Base-by-base conservation (phyloP, 1,140 invertebrate genomes). In the Drosophila lacteicornis region DNA sequence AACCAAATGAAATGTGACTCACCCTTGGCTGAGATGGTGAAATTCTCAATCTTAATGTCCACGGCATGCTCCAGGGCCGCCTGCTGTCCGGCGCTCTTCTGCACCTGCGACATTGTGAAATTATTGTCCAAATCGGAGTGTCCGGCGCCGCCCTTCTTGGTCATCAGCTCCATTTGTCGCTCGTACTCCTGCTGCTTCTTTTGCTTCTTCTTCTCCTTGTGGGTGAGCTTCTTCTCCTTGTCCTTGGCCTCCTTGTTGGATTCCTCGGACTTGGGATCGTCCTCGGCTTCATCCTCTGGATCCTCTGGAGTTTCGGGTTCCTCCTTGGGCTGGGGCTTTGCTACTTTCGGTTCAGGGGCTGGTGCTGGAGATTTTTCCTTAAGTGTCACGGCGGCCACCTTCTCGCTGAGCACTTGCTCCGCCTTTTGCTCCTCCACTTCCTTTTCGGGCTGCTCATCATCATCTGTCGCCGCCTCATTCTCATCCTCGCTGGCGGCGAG, bases 41-140 rank as follows among this genome's bases (percentile, higher is more conserved):
- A 99, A 93, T 99, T 99, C 91, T 99, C 99, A 25, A 99, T 96
- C 94, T 99, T 99, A 30, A 99, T 99, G 93, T 99, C 99, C 19
- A 99, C 96, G 4, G 98, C 98, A 93, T 98, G 97, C 91, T 99
- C 98, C 55, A 99, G 83, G 25, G 97, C 96, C 40, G 95, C 95
- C 80, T 96, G 95, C 79, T 98, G 96, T 86, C 97, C 96, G 22
- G 95, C 95, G 62, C 96, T 95, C 93, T 97, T 98, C 86, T 98
- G 96, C n/a, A 96, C 95, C 93, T 99, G 98, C 9, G 99, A 99
- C 51, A 99, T 96, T 4, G 98, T 98, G 91, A 99, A 99, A 93
- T 99, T 99, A 30, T 96, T 96, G 61, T 97, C 98, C 36, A 98
- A 93, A 70, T 98, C 97, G 55, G 96, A 98, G 84, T 97, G 96